Evolutionary conservation across 2,797 vertebrate genomes (phyloP).

Genomic region (Merluccius polli): DNA sequence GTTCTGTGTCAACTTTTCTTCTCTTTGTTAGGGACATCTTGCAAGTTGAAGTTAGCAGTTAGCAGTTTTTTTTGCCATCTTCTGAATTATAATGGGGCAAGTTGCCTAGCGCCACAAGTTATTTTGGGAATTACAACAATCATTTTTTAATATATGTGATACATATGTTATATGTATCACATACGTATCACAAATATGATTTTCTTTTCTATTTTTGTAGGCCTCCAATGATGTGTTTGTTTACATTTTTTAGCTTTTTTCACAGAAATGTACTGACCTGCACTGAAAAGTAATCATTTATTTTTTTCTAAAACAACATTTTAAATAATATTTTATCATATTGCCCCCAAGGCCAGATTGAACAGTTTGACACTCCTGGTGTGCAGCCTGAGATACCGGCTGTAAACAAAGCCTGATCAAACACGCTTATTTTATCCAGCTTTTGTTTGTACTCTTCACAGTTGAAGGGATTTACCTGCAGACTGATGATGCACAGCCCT

Average conservation of each 20-base stretch:
- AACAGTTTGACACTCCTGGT: background rate
- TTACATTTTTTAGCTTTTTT: too few species aligned
- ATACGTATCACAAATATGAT: too few species aligned
- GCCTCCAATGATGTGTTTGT: too few species aligned
- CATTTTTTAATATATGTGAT: too few species aligned
- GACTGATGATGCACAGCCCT: constrained; percentile 23
- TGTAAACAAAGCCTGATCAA: constrained; percentile 50
- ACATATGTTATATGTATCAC: too few species aligned
- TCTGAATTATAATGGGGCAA: background rate
- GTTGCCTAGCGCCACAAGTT: background rate
- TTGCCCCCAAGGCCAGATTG: background rate
- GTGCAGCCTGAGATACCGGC: constrained; percentile 41
- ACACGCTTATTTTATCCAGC: constrained; percentile 32
- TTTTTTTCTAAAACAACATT: background rate
- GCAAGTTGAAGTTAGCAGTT: background rate
- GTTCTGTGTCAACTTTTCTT: background rate
- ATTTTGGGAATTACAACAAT: background rate
- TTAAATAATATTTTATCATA: background rate
- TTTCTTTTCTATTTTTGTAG: too few species aligned
- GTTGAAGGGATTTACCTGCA: constrained; percentile 42
- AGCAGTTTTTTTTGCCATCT: background rate
- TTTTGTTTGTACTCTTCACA: constrained; percentile 56
- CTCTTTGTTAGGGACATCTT: background rate
- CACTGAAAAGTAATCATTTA: too few species aligned
- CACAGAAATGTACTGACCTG: too few species aligned